Base-by-base conservation (phyloP, 1,140 invertebrate genomes). In the Aphidius ervi region DNA sequence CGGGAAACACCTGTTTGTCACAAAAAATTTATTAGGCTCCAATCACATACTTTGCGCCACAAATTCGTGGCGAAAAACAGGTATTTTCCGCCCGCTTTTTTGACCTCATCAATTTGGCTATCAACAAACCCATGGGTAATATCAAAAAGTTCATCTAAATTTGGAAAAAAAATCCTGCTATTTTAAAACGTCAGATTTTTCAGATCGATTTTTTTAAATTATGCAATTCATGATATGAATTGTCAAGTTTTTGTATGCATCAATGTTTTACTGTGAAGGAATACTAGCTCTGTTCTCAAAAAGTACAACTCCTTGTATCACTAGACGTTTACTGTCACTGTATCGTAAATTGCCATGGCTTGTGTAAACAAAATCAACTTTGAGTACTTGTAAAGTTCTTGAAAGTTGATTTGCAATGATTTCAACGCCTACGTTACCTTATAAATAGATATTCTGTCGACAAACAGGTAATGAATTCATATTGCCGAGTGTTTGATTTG, bases 321-420 rank as follows among this genome's bases (percentile, higher is more conserved):
- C 56, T 46, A 60, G 46, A 31, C 41, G n/a, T 42, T 58, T 56
- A 63, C 65, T 65, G 45, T 61, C 60, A 39, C 61, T 61, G 47
- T 64, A 42, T 37, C 40, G 50, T 41, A 58, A 39, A 31, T 63
- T 67, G 16, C 63, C 40, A 39, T 57, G 39, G n/a, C 61, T 54
- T 20, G 55, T 56, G 56, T 67, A 58, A 58, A 58, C 60, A 61
- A 65, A 63, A 23, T 65, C 59, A 53, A 65, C 49, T 59, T 65
- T 63, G 41, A 65, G 50, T 40, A 57, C 63, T 58, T 67, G 65
- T 59, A 57, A 50, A 23, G 61, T 62, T 9, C 58, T 63, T 41
- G 61, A 63, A 43, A 68, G 61, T 62, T 68, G 56, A 56, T 68
- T 66, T 41, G 64, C 63, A 39, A 50, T 20, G 31, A 65, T 68